Evolutionary conservation across 2,113 vertebrate species (phyloP), one percentile per base, ranked within the genome.

Genomic region (Callospermophilus lateralis): DNA sequence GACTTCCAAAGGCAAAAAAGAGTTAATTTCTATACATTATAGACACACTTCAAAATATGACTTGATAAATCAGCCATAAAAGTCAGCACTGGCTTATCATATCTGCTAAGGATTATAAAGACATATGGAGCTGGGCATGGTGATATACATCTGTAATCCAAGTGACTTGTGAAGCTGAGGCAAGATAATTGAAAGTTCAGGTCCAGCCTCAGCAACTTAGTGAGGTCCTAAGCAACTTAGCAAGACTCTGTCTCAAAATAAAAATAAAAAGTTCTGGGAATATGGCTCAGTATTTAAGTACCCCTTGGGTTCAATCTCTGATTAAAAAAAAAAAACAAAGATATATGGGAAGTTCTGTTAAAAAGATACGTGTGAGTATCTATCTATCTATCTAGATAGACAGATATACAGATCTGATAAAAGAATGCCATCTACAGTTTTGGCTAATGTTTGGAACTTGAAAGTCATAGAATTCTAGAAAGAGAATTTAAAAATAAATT

Each of bases 391-490:
- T 42, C 42, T 42, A 45, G 42, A 45, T 45, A 45, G 7, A 51
- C 45, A 45, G 4, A 45, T 45, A 45, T 45, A 51, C 48, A 51
- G 48, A 51, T 51, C 61, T 93, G 61, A 72, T 48, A 80, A 87
- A 20, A 92, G 22, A 58, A 48, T 70, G 28, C 51, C 79, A 11
- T n/a, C 32, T 65, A 86, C 12, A 72, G 4, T 55, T 86, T 90
- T 84, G 67, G 61, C 84, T 96, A 79, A 67, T n/a, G 24, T 67
- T 96, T 77, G 39, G 1, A 77, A 37, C 7, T 55, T 26, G 80
- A 34, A 4, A 65, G 34, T 80, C 65, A 77, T 61, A 83, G 86
- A 77, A 94, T 80, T 95, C 67, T 77, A 90, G 67, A 84, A 88
- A 93, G 85, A 77, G 30, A 48, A 58, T 20, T 91, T 88, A 63